Conservation (phyloP, 2,113 vertebrate genomes). For the Stomatorhinus ivindoensis region DNA sequence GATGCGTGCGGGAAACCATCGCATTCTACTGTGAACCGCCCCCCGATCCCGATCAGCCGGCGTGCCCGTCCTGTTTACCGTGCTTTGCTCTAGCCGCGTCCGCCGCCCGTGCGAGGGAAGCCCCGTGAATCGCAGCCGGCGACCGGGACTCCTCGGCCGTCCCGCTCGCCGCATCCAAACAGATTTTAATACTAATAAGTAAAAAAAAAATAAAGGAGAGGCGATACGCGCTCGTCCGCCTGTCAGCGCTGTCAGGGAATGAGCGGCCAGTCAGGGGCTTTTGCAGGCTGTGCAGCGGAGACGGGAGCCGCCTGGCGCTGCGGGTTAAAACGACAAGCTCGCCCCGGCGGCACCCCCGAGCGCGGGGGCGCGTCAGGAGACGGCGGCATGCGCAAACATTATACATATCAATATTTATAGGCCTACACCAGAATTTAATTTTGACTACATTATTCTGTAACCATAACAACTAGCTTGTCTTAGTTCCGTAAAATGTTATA, state of each 20-base stretch:
- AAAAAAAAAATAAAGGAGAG: neutral
- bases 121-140: neutral
- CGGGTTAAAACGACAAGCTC: slow-evolving; percentile 15
- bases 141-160: slow-evolving; percentile 26
- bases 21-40: neutral
- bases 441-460: neutral
- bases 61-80: neutral
- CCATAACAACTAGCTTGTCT: neutral
- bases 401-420: neutral
- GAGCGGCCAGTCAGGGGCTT: neutral
- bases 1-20: neutral
- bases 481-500: neutral
- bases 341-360: neutral
- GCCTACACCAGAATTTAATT: neutral
- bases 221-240: slow-evolving; percentile 44
- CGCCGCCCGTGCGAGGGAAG: neutral
- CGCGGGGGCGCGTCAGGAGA: neutral
- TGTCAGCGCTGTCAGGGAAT: slow-evolving; percentile 29
- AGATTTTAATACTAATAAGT: neutral
- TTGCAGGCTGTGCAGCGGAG: neutral
- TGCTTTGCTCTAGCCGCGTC: neutral
- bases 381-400: neutral
- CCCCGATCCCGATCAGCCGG: neutral
- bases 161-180: slow-evolving; percentile 24
- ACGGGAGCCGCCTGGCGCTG: slow-evolving; percentile 31